Base-by-base conservation (phyloP, 35 echinoderm and acorn worm species). In the Chiridota heheva region DNA sequence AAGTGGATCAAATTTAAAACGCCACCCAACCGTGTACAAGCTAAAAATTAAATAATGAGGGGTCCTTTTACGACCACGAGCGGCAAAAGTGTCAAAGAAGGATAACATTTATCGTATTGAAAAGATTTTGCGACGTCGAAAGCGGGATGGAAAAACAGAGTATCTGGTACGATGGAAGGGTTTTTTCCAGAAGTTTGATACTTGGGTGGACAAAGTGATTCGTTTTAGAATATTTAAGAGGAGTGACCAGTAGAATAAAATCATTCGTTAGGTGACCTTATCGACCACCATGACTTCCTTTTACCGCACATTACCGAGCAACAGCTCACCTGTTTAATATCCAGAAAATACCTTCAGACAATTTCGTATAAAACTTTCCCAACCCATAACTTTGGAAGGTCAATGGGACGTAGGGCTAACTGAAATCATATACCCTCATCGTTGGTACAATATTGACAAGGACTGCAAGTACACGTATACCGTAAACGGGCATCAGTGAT, bases 31-130 rank as follows among this genome's bases (percentile, higher is more conserved):
- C 0, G 83, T 86, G 32, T 86, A 91, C 62, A 78, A 45, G 30
- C 32, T 92, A 17, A 87, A 82, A 46, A 84, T 87, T 39, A 40
- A 75, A 59, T 22, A 46, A 86, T 2, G 6, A 72, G 26, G 67
- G 90, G 0, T 87, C 76, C 27, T 87, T 92, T 44, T 87, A 92
- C 73, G 61, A 92, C 69, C 24, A 80, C 3, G 75, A 92, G 75
- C 40, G 86, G 7, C 75, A 92, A 67, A 61, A 57, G 64, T 86
- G 1, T 38, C 39, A 28, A 91, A 91, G 37, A 35, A 34, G 6
- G 33, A 67, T 22, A 3, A 87, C 18, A 66, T 33, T 30, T 81
- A 88, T 55, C 15, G 66, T 35, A 34, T 81, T 0, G 63, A 88
- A n/a, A 80, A 69, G 20, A 35, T 63, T 18, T 39, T 89, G 12